Evolutionary conservation across 1,140 invertebrate genomes (phyloP), one percentile per base, ranked within the genome.

Genomic region (Hirudo medicinalis): DNA sequence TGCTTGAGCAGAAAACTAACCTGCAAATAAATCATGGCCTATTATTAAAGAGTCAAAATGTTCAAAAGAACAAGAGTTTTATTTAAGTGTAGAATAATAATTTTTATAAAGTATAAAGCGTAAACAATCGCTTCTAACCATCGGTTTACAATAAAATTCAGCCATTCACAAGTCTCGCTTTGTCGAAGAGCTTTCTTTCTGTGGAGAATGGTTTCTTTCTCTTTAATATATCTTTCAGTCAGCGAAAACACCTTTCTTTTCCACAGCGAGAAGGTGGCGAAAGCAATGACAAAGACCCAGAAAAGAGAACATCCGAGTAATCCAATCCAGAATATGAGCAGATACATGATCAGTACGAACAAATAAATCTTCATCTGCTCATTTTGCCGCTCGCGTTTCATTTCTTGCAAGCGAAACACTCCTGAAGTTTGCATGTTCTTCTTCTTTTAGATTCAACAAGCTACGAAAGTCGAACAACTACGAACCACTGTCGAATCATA

Each of bases 81-180:
- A 36, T 36, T 36, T 36, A 36, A 36, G 32, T 36, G 32, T 36
- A 57, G 20, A 57, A 20, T 9, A 57, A n/a, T 25, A 57, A 57
- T n/a, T 57, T 57, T 25, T 8, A n/a, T n/a, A 22, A 63, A 63
- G 9, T 63, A 63, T 8, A 25, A 25, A 63, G 29, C 8, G 11
- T 13, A 63, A 32, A 11, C 57, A 11, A 4, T 54, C 43, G 69
- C 4, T 29, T 76, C 81, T 78, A 76, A 84, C 84, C 84, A 85
- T 79, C 82, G 79, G 75, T 85, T 85, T 20, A 86, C 71, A 17
- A 86, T 75, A 68, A 85, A 81, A 74, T 84, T 86, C n/a, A 85
- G 75, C 85, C 85, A 86, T 72, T 86, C 84, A 54, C 80, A 82
- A 2, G 84, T 84, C 75, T 86, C 85, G 69, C 83, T 81, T 71